Evolutionary conservation across 2,113 vertebrate species (phyloP).

Genomic region (Mystacornis crossleyi): DNA sequence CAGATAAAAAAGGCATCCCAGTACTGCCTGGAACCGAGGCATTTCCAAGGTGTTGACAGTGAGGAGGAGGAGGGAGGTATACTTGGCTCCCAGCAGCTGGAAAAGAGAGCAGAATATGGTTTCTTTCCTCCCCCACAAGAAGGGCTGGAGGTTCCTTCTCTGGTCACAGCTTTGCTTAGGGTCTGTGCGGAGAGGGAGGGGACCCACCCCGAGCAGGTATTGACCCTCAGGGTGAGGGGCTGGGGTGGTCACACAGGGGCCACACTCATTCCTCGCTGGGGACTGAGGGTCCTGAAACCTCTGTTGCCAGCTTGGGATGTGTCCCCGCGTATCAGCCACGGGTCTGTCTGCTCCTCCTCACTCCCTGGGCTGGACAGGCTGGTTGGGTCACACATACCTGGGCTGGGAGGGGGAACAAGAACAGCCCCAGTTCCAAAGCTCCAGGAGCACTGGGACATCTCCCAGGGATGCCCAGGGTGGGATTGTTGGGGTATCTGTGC

Average conservation of each 20-base stretch:
- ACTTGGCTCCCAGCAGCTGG: constrained; percentile 37
- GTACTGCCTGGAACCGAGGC: neutral
- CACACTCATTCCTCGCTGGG: neutral
- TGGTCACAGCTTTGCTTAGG: neutral
- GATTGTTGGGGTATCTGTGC: neutral
- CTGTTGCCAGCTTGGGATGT: neutral
- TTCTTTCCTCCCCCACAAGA: neutral
- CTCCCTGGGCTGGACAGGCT: neutral
- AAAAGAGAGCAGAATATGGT: neutral
- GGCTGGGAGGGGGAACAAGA: neutral
- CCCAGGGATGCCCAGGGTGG: neutral
- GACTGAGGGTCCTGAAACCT: neutral
- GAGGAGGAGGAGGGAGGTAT: constrained; percentile 35
- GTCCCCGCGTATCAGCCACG: neutral
- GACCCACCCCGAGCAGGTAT: neutral
- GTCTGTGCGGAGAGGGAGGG: neutral
- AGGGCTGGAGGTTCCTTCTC: neutral
- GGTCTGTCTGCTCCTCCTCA: neutral
- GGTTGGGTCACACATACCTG: neutral
- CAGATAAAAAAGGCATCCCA: neutral
- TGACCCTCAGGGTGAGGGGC: neutral
- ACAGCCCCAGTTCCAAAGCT: neutral
- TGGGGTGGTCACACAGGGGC: neutral
- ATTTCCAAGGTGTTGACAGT: constrained; percentile 38
- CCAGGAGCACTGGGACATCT: accelerated